Conservation (phyloP, 2,113 vertebrate species). For the Sminthopsis crassicaudata region DNA sequence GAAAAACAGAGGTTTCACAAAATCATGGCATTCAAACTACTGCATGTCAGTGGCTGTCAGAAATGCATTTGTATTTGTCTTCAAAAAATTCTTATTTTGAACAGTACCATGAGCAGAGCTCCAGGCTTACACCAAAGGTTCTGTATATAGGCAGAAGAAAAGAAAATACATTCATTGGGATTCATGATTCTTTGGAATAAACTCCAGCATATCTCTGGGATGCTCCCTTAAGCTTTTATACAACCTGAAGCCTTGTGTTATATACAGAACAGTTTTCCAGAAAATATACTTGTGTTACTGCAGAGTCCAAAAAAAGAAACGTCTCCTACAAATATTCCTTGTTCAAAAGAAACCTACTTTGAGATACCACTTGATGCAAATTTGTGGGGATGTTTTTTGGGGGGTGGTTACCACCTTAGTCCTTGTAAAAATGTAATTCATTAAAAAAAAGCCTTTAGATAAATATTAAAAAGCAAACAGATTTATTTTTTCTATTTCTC, state of each 20-base stretch:
- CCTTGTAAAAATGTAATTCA: not conserved
- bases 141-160: conserved; percentile 5
- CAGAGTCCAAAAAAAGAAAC: not conserved
- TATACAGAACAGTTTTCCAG: not conserved
- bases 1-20: not conserved
- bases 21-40: conserved; percentile 12
- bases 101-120: not conserved
- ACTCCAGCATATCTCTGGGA: not conserved
- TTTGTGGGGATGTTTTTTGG: not conserved
- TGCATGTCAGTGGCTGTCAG: not conserved
- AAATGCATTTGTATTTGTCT: not conserved
- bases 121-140: not conserved
- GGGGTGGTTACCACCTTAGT: not conserved
- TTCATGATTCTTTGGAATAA: not conserved
- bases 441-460: not conserved
- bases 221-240: not conserved
- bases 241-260: not conserved
- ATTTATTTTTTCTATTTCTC: not conserved
- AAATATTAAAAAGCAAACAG: not conserved
- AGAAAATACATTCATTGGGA: not conserved
- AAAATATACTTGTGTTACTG: not conserved
- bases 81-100: conserved; percentile 4
- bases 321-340: not conserved
- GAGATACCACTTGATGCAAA: not conserved
- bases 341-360: not conserved